These are phyloP conservation scores for Cephus spinipes DNA, from an alignment of 2,888 invertebrate species.

Conservation along the genomic window DNA sequence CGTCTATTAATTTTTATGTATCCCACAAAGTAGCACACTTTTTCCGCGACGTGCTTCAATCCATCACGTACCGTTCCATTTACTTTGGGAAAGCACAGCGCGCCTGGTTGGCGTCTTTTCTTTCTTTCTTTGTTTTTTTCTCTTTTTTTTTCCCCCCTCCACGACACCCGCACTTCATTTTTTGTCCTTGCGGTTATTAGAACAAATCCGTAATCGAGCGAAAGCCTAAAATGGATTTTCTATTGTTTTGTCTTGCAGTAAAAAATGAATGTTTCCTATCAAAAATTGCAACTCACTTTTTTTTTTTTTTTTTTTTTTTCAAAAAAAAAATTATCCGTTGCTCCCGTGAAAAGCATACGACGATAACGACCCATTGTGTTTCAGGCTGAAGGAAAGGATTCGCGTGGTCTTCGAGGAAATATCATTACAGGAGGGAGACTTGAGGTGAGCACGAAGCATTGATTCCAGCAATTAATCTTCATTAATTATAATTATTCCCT, in stretches of 20 bases:
- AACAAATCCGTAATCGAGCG: neutral
- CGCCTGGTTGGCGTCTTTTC: neutral
- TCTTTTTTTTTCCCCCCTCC: neutral
- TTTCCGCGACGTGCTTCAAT: neutral
- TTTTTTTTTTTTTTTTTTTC: no score
- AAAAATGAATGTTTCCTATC: neutral
- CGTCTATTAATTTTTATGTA: neutral
- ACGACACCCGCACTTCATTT: neutral
- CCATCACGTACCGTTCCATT: neutral
- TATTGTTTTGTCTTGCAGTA: no score
- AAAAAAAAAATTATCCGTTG: neutral
- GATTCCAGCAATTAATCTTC: slow-evolving; percentile 2
- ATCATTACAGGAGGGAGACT: slow-evolving; percentile 80
- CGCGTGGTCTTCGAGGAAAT: slow-evolving; percentile 86
- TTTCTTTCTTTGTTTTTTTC: neutral
- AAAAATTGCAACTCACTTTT: neutral
- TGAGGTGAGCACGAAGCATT: slow-evolving; percentile 71
- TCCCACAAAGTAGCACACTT: neutral
- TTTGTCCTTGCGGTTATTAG: neutral
- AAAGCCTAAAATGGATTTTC: no score
- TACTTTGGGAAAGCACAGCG: neutral
- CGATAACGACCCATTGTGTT: slow-evolving; percentile 55
- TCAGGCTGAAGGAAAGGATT: slow-evolving; percentile 81
- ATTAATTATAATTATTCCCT: slow-evolving; percentile 9
- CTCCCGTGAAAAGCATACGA: no score